Percentiles rank a stretch among this genome's conserved stretches.
Evolutionary conservation across 2,113 vertebrate genomes (phyloP).

Genomic region (Rhinoptilus africanus): DNA sequence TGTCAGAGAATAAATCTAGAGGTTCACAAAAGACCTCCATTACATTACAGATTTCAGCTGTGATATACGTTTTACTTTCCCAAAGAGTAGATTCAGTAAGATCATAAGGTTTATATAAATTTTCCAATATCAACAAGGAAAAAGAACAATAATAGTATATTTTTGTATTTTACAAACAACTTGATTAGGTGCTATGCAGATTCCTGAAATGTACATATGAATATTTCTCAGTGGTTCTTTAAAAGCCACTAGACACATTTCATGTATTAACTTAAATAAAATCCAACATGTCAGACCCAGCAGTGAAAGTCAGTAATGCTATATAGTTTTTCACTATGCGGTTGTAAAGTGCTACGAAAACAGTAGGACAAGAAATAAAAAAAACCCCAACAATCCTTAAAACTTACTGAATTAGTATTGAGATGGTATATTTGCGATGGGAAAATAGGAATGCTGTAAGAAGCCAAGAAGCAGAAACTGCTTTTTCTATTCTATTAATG

Average conservation of each 20-base stretch:
- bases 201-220: background rate
- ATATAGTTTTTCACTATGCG: background rate
- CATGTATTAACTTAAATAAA: constrained; percentile 38
- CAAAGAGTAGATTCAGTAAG: background rate
- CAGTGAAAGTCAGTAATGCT: background rate
- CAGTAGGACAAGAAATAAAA: background rate
- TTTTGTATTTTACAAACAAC: background rate
- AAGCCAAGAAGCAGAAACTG: background rate
- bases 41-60: background rate
- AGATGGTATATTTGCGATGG: background rate
- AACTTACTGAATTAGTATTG: background rate
- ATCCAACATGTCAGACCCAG: background rate
- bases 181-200: background rate
- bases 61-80: background rate
- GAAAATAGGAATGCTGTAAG: background rate
- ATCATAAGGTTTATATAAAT: background rate
- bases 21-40: background rate
- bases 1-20: background rate
- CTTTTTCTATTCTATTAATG: background rate
- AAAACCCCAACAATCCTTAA: background rate
- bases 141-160: background rate
- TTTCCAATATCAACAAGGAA: background rate
- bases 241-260: background rate
- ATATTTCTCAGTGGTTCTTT: background rate
- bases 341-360: constrained; percentile 26